Evolutionary conservation across 2,888 invertebrate species (phyloP).

Genomic region (Drosophila falleni): DNA sequence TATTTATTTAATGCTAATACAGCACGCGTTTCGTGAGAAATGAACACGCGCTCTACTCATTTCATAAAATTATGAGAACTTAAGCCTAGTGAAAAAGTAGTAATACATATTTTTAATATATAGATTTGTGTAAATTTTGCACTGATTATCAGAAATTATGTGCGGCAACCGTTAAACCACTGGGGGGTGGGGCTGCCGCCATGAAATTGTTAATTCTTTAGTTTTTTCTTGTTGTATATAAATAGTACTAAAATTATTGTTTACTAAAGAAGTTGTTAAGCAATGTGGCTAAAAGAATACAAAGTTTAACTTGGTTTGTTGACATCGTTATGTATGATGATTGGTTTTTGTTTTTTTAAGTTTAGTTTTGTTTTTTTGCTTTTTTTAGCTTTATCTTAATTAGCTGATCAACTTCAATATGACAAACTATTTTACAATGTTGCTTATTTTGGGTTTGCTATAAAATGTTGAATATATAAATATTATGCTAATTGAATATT

Average conservation of each 20-base stretch:
- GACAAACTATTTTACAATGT: conserved; percentile 66
- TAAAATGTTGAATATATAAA: conserved; percentile 47
- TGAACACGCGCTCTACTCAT: conserved; percentile 55
- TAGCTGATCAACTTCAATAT: conserved; percentile 31
- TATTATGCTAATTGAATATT: conserved; percentile 52
- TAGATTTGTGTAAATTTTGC: conserved; percentile 60
- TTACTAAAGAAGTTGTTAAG: conserved; percentile 34
- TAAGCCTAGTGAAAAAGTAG: conserved; percentile 69
- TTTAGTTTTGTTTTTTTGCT: neutral
- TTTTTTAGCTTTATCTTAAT: conserved; percentile 12
- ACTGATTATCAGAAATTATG: conserved; percentile 71
- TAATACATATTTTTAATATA: conserved; percentile 54
- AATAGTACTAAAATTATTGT: conserved; percentile 32
- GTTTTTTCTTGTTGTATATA: conserved; percentile 21
- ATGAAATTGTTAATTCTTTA: conserved; percentile 40
- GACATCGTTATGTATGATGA: conserved; percentile 10
- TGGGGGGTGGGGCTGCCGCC: conserved; percentile 41
- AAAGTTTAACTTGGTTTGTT: conserved; percentile 43
- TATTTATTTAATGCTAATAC: conserved; percentile 59
- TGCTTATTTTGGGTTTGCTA: conserved; percentile 50
- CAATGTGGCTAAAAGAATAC: conserved; percentile 49
- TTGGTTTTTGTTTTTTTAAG: conserved; percentile 21
- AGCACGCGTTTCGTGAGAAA: conserved; percentile 53
- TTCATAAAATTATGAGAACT: conserved; percentile 64
- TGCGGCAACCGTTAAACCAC: conserved; percentile 42